phyloP scores from a whole-genome alignment of 2,888 invertebrate species.

The Cylindroiulus punctatus region DNA sequence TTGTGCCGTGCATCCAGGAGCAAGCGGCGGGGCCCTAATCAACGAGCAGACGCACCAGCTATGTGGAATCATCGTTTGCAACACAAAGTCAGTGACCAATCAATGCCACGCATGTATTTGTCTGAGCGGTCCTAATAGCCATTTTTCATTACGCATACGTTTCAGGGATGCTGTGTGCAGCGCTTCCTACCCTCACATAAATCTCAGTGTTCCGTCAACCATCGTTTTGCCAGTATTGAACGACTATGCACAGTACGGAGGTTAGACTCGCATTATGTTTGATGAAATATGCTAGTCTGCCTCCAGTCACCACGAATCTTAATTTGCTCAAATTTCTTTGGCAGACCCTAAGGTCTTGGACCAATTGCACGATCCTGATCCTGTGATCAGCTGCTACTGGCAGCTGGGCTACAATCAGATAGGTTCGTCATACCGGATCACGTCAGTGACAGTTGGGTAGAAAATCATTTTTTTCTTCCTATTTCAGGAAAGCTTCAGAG shows the following conservation, averaged over 20 bases:
- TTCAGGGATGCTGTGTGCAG: slow-evolving; percentile 52
- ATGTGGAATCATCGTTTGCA: slow-evolving; percentile 54
- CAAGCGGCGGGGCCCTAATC: slow-evolving; percentile 54
- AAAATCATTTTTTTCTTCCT: not conserved
- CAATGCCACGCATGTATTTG: slow-evolving; percentile 14
- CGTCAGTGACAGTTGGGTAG: too few relatives aligned
- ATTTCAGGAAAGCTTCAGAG: slow-evolving; percentile 35
- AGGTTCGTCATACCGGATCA: not conserved
- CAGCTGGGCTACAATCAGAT: slow-evolving; percentile 47
- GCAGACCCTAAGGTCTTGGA: slow-evolving; percentile 29
- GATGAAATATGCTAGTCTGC: not conserved
- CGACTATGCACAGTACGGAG: not conserved
- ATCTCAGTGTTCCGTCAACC: slow-evolving; percentile 50
- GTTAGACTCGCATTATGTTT: not conserved
- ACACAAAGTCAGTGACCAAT: slow-evolving; percentile 47
- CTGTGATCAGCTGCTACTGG: slow-evolving; percentile 45
- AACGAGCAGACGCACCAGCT: slow-evolving; percentile 23
- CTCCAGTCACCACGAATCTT: not conserved
- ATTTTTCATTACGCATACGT: not conserved
- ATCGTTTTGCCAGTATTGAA: slow-evolving; percentile 49
- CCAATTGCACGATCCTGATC: slow-evolving; percentile 50
- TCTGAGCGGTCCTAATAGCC: not conserved
- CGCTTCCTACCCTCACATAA: slow-evolving; percentile 54
- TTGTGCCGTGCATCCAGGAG: slow-evolving; percentile 56
- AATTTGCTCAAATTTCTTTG: slow-evolving; percentile 20